Base-by-base conservation (phyloP, 1,140 invertebrate genomes). In the Papilio aristodemus region DNA sequence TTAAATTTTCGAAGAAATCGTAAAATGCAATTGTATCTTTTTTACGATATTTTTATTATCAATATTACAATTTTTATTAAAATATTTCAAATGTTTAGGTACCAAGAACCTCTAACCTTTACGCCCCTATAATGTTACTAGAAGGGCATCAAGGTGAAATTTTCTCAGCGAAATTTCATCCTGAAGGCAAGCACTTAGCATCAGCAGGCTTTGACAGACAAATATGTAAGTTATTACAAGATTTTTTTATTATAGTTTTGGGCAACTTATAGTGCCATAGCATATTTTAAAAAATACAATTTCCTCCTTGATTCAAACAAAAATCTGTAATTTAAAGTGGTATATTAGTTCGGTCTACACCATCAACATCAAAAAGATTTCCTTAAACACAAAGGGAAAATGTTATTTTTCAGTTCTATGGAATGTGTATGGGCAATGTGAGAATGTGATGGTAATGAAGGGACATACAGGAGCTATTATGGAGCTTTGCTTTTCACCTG, bases 371-470 rank as follows among this genome's bases (percentile, higher is more conserved):
- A 68, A 27, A 68, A 7, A 32, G n/a, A 17, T 58, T 43, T 43
- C n/a, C 6, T 57, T 57, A 27, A 27, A 25, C 10, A 46, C 4
- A 39, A 43, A 57, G 41, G 43, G 1, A 63, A 54, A 60, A 50
- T 68, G 22, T n/a, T 50, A 64, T 63, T 71, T 93, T 94, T 67
- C 84, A 99, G 97, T 96, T 87, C 93, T 99, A 75, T 99, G 99
- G 99, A 98, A 97, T 90, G 97, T 98, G 2, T 99, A 98, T 90
- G 98, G 97, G 4, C 98, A 99, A 84, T 99, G 98, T 93, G 98
- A 99, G 81, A 99, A 99, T 90, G 95, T 99, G 73, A 97, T 96
- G 75, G 94, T 96, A 8, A 94, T 99, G 93, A 94, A 95, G 60
- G 98, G 98, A 0, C 99, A 99, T 88, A 97, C 95, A 14, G 99